Evolutionary conservation across 2,113 vertebrate species (phyloP).

Genomic region (Stegostoma tigrinum): DNA sequence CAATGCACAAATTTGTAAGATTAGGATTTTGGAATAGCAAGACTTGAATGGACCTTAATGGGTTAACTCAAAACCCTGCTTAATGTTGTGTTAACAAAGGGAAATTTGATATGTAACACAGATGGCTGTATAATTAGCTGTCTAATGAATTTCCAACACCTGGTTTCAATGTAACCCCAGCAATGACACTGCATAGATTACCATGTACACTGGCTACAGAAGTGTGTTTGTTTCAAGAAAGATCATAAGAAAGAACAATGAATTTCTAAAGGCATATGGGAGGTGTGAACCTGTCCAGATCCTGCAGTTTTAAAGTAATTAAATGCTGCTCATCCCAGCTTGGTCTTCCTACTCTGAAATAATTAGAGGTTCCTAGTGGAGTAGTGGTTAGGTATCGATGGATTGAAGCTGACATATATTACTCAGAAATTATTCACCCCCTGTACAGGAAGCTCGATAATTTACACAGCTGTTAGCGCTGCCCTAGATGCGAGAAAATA

Average conservation of each 20-base stretch:
- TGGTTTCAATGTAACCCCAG: constrained; percentile 31
- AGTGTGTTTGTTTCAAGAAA: neutral
- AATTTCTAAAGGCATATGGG: constrained; percentile 23
- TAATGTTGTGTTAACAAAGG: neutral
- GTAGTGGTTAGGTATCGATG: neutral
- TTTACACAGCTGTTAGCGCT: neutral
- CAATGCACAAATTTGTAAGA: neutral
- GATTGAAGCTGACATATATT: neutral
- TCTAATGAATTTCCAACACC: constrained; percentile 29
- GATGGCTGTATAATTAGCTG: constrained; percentile 27
- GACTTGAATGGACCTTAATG: neutral
- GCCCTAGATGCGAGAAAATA: neutral
- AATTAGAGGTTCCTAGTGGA: neutral
- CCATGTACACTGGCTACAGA: constrained; percentile 7
- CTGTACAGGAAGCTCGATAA: neutral
- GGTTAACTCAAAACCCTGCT: neutral
- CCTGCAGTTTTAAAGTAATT: constrained; percentile 4
- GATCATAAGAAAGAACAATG: neutral
- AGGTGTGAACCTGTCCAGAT: constrained; percentile 25
- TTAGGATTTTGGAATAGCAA: neutral
- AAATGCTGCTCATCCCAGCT: neutral
- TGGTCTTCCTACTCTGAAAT: neutral
- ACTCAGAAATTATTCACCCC: neutral
- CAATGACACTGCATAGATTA: constrained; percentile 26
- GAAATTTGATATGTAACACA: neutral